Percentiles rank a stretch among this genome's conserved stretches.
These are phyloP conservation scores for Plutomurus gul DNA, from an alignment of 1,140 invertebrate genomes.

Conservation along the genomic window DNA sequence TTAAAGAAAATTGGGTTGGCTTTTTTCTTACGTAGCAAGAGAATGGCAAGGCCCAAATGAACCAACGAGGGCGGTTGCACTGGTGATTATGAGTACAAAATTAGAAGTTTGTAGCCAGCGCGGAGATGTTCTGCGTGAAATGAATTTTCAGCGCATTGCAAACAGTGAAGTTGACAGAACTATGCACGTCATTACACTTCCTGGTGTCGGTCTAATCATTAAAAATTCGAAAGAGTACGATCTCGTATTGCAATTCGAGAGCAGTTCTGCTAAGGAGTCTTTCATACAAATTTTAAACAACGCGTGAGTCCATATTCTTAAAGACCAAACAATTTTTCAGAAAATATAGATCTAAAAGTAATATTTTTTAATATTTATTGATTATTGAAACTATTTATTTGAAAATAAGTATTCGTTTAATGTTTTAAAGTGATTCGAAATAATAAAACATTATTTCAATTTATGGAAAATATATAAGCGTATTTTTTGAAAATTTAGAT, in stretches of 20 bases:
- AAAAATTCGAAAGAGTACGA: conserved; percentile 68
- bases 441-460: no score
- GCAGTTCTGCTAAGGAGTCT: conserved; percentile 32
- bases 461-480: no score
- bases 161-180: no score
- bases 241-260: conserved; percentile 55
- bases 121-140: conserved; percentile 57
- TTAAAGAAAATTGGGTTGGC: no score
- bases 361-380: background rate
- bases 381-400: background rate
- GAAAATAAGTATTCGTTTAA: background rate
- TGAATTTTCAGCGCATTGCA: conserved; percentile 54
- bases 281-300: conserved; percentile 20
- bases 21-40: conserved; percentile 56
- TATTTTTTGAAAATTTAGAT: no score
- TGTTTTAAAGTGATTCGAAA: background rate
- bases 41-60: conserved; percentile 60
- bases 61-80: conserved; percentile 58
- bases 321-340: background rate
- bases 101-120: conserved; percentile 56
- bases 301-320: background rate
- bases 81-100: conserved; percentile 57
- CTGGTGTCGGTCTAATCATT: conserved; percentile 63
- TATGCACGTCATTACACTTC: no score
- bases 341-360: background rate